Evolutionary conservation across 2,797 vertebrate genomes (phyloP).

Genomic region (Chelidonichthys spinosus): DNA sequence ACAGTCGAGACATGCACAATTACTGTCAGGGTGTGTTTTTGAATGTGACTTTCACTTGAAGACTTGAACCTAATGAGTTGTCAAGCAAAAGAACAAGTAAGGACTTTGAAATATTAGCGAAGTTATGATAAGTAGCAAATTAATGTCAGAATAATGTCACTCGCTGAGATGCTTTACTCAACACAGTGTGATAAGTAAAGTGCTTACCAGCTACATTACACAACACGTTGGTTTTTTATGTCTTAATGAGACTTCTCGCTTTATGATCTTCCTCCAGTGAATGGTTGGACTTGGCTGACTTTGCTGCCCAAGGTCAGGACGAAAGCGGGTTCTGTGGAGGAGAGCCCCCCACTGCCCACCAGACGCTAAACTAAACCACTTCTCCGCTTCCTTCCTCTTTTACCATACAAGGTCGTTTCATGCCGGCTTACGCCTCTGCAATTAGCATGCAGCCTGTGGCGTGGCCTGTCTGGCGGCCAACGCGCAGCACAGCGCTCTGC

Average conservation of each 20-base stretch:
- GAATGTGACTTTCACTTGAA: conserved; percentile 54
- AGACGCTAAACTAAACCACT: conserved; percentile 66
- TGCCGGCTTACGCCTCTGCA: conserved; percentile 72
- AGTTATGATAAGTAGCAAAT: conserved; percentile 72
- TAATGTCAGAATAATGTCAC: conserved; percentile 66
- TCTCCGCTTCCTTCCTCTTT: conserved; percentile 55
- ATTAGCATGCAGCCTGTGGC: conserved; percentile 84
- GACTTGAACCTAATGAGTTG: conserved; percentile 66
- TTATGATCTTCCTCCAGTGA: conserved; percentile 45
- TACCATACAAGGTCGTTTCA: conserved; percentile 76
- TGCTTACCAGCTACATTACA: conserved; percentile 35
- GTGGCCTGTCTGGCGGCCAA: conserved; percentile 78
- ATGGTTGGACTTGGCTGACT: conserved; percentile 68
- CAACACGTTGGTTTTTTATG: conserved; percentile 34
- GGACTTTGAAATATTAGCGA: conserved; percentile 43
- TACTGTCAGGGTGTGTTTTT: conserved; percentile 39
- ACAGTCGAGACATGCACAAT: conserved; percentile 52
- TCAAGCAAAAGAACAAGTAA: conserved; percentile 33
- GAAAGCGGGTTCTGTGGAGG: conserved; percentile 30
- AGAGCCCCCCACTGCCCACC: conserved; percentile 54
- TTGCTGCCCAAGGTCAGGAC: conserved; percentile 74
- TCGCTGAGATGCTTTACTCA: conserved; percentile 52
- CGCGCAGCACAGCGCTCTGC: conserved; percentile 56
- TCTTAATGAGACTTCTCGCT: conserved; percentile 54
- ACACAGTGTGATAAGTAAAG: conserved; percentile 36